A percentile compares a stretch with the other conserved stretches of the same genome.
Conservation (phyloP, 2,888 invertebrate genomes). For the Gymnoscelis rufifasciata region DNA sequence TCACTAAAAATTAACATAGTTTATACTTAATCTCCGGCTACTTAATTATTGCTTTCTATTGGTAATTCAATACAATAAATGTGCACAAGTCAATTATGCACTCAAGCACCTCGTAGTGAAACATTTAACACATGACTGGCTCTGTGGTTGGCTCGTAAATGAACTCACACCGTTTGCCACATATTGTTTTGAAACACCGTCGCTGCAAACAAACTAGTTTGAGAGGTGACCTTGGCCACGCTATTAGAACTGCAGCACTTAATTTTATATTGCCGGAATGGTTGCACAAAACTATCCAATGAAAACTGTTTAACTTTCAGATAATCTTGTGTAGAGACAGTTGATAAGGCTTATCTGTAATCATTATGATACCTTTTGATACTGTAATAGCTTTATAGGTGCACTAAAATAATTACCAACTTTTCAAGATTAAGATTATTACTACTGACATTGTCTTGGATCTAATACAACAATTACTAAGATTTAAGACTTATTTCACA, state of each 20-base stretch:
- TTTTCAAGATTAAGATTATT: no score
- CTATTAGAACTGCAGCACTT: conserved; percentile 3
- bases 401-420: not conserved
- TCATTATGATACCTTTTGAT: conserved; percentile 2
- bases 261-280: not conserved
- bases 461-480: no score
- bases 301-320: not conserved
- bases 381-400: not conserved
- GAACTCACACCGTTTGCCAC: not conserved
- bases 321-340: conserved; percentile 7
- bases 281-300: not conserved
- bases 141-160: conserved; percentile 1
- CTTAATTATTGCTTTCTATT: not conserved
- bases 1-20: no score
- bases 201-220: not conserved
- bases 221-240: conserved; percentile 3
- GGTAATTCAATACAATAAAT: not conserved
- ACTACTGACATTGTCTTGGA: no score
- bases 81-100: not conserved
- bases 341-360: conserved; percentile 8
- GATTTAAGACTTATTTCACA: no score
- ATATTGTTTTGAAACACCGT: not conserved
- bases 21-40: not conserved
- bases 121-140: conserved; percentile 1
- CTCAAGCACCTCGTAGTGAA: no score